Evolutionary conservation across 2,113 vertebrate species (phyloP), one percentile per base, ranked within the genome.

Genomic region (Entelurus aequoreus): DNA sequence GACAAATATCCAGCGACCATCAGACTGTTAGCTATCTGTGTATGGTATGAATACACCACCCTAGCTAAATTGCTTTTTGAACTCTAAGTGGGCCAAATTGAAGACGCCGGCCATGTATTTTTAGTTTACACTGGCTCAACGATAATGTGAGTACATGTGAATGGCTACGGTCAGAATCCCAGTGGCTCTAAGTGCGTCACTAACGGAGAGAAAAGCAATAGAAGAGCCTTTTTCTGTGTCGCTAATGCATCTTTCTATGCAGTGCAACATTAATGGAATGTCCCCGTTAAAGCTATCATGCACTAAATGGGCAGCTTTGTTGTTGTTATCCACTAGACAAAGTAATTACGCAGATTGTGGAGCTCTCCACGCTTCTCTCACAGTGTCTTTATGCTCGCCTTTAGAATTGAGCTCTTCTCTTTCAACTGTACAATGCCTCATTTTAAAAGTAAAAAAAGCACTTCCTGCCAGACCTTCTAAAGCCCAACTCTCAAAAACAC

Each of bases 361-460:
- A 16, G 55, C 66, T 78, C 63, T 75, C 55, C 63, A 16, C 55
- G 50, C 35, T 74, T 62, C 50, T 44, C 72, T 60, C 50, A 16
- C 28, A 68, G 69, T 70, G 60, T 76, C 74, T 75, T 79, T 71
- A 79, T 73, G 69, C 53, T 38, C 65, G 72, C 62, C 77, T 80
- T 75, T 71, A 77, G 70, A 80, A 70, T 74, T 61, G 35, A 65
- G 67, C 66, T 72, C 68, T 79, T 77, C 68, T 66, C 74, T 82
- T 83, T 83, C 65, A 83, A 48, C 56, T 59, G 62, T 68, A 84
- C 72, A 83, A 82, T 81, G 71, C 65, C 73, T 79, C 75, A 80
- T 83, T 83, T 58, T 66, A 72, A 79, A 76, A 71, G 16, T n/a
- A 56, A 56, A 61, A 68, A 79, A 73, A 75, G 38, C 79, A 77